A percentile compares a stretch with the other conserved stretches of the same genome.
phyloP scores from a whole-genome alignment of 2,113 vertebrate genomes.

The Lampris incognitus region DNA sequence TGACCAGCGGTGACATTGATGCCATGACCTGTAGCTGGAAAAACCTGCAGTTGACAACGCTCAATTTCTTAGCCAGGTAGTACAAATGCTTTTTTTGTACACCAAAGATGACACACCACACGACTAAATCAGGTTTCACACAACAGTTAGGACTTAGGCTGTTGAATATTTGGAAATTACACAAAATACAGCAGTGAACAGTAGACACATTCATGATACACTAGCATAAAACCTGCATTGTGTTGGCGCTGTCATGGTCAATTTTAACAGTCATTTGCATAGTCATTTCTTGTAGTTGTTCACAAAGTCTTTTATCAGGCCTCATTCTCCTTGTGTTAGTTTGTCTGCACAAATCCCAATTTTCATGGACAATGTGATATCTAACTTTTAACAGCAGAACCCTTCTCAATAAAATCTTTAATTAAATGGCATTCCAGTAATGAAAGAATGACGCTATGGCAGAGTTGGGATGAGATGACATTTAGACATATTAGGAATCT shows the following conservation, averaged over 20 bases:
- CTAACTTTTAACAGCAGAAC: background rate
- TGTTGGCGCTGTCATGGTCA: too few relatives aligned
- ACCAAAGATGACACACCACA: too few relatives aligned
- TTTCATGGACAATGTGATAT: background rate
- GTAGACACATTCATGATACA: too few relatives aligned
- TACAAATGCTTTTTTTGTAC: too few relatives aligned
- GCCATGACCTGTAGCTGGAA: conserved; percentile 93
- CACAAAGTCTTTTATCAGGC: background rate
- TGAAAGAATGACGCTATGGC: background rate
- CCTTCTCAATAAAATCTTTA: background rate
- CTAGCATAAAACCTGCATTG: too few relatives aligned
- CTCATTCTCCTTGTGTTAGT: background rate
- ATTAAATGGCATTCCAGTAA: background rate
- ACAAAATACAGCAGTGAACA: too few relatives aligned
- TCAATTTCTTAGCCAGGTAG: conserved; percentile 78
- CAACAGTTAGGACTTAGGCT: too few relatives aligned
- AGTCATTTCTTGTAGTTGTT: too few relatives aligned
- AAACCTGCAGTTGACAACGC: conserved; percentile 68
- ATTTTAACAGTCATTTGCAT: background rate
- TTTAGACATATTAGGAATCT: background rate
- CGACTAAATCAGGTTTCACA: too few relatives aligned
- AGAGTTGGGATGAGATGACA: background rate
- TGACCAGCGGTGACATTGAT: conserved; percentile 86
- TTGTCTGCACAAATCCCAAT: background rate
- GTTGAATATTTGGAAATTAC: too few relatives aligned